phyloP scores from a whole-genome alignment of 2,888 invertebrate species.

The Teleogryllus oceanicus region DNA sequence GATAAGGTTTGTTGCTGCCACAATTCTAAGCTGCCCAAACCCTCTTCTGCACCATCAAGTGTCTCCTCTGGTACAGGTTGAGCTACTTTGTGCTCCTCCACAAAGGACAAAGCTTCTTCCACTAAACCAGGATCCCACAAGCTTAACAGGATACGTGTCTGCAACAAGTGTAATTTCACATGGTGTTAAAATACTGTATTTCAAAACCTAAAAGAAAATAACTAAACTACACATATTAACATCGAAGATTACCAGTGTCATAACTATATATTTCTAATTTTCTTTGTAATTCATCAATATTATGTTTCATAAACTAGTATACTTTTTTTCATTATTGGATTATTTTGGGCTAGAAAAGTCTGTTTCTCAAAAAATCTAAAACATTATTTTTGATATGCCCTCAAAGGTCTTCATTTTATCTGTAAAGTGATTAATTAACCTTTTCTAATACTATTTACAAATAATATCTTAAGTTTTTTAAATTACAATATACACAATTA shows the following conservation, averaged over 20 bases:
- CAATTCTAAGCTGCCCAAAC: slow-evolving; percentile 45
- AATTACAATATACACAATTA: neutral
- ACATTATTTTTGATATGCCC: too few species aligned
- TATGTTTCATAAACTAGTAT: too few species aligned
- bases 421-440: too few species aligned
- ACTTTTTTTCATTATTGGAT: too few species aligned
- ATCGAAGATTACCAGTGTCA: neutral
- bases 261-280: neutral
- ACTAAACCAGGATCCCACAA: slow-evolving; percentile 83
- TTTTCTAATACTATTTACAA: too few species aligned
- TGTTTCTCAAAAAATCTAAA: too few species aligned
- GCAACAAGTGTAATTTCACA: slow-evolving; percentile 35
- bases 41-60: slow-evolving; percentile 43
- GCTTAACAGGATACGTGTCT: slow-evolving; percentile 71
- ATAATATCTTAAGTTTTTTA: too few species aligned
- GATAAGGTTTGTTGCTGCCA: slow-evolving; percentile 57
- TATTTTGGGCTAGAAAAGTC: too few species aligned
- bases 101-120: slow-evolving; percentile 78
- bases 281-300: neutral
- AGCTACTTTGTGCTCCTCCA: slow-evolving; percentile 70
- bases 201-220: neutral
- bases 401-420: too few species aligned
- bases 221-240: neutral
- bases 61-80: slow-evolving; percentile 44
- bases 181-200: neutral